phyloP scores from a whole-genome alignment of 2,113 vertebrate genomes.

The Ploceus nigricollis region DNA sequence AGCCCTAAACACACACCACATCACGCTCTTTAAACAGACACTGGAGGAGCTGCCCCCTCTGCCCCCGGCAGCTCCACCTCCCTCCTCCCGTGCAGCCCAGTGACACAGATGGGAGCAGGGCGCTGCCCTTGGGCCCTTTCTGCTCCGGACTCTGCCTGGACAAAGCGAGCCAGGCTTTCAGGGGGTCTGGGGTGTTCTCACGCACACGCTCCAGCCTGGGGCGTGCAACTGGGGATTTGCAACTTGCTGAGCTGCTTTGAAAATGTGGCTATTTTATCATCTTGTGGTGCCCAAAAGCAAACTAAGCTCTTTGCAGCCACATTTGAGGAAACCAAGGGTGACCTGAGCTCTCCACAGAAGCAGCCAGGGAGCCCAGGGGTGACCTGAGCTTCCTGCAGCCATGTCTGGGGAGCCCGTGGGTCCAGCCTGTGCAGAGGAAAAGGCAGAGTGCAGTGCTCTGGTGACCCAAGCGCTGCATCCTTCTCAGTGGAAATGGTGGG shows the following conservation, averaged over 20 bases:
- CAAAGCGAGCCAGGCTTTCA: accelerated
- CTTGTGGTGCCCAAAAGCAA: not conserved
- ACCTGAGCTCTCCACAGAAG: not conserved
- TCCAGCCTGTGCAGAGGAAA: not conserved
- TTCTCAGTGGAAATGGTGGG: not conserved
- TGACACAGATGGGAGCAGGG: not conserved
- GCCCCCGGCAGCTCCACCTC: not conserved
- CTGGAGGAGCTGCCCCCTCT: not conserved
- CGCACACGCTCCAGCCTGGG: accelerated
- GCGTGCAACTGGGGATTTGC: accelerated
- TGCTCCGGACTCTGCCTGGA: not conserved
- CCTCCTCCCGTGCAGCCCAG: not conserved
- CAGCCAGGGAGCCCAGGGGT: not conserved
- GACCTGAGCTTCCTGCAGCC: not conserved
- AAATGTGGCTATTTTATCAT: accelerated
- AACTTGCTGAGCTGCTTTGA: not conserved
- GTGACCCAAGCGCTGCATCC: accelerated
- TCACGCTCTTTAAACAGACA: not conserved
- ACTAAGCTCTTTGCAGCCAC: accelerated
- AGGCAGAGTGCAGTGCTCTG: accelerated
- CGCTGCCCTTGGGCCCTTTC: accelerated
- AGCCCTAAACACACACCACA: not conserved
- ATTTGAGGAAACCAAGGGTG: not conserved
- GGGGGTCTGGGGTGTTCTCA: accelerated
- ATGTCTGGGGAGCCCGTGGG: accelerated